phyloP scores from a whole-genome alignment of 1,140 invertebrate species.

The Sycobia sp. region DNA sequence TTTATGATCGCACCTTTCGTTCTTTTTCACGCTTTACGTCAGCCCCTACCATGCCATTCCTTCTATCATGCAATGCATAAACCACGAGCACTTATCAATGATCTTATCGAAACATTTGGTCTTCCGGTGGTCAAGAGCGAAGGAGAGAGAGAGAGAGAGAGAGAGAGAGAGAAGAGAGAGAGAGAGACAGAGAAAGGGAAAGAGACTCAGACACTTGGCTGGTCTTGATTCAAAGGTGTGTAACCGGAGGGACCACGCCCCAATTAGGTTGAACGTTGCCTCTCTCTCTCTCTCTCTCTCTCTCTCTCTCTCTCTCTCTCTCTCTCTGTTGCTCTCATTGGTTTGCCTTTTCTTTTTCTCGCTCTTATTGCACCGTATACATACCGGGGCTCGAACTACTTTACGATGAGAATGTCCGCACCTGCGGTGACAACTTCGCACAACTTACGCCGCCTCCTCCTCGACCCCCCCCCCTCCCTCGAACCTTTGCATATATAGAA shows the following conservation, averaged over 20 bases:
- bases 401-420: slow-evolving; percentile 61
- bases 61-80: neutral
- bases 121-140: slow-evolving; percentile 5
- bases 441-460: slow-evolving; percentile 45
- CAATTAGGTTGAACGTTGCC: slow-evolving; percentile 54
- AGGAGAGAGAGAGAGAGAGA: slow-evolving; percentile 15
- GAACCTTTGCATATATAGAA: no score
- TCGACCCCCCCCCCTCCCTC: no score
- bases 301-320: neutral
- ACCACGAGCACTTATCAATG: slow-evolving; percentile 7
- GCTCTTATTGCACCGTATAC: slow-evolving; percentile 36
- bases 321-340: no score
- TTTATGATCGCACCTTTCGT: no score
- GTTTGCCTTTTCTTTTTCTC: no score
- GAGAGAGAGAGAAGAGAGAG: slow-evolving; percentile 25
- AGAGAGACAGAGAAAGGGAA: slow-evolving; percentile 28
- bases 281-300: slow-evolving; percentile 28
- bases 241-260: slow-evolving; percentile 51
- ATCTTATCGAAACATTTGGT: slow-evolving; percentile 18
- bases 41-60: no score
- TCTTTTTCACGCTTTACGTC: slow-evolving; percentile 22
- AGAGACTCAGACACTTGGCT: slow-evolving; percentile 1
- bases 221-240: slow-evolving; percentile 45
- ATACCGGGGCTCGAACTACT: slow-evolving; percentile 46
- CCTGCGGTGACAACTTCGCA: slow-evolving; percentile 55